Evolutionary conservation across 37 sponge, comb jelly and placozoan genomes (phyloP).

Genomic region (Amphimedon queenslandica): DNA sequence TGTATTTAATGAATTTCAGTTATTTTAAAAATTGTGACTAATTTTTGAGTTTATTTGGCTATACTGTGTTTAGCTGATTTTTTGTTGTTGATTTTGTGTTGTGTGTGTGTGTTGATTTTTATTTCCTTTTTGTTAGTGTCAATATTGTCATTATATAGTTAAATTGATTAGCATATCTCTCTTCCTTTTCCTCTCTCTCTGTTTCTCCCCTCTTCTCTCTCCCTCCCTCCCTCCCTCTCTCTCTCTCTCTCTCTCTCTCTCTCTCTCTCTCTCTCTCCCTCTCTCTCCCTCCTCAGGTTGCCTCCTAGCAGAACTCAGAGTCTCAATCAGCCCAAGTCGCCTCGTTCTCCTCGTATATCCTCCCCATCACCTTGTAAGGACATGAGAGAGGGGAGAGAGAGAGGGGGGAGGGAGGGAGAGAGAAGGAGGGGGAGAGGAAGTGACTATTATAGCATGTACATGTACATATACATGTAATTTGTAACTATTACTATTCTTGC

Average conservation of each 20-base stretch:
- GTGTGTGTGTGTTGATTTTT: constrained; percentile 11
- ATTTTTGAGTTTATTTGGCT: no score
- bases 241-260: constrained; percentile 40
- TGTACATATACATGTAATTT: neutral
- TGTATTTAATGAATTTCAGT: neutral
- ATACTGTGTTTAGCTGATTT: no score
- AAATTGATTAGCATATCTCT: neutral
- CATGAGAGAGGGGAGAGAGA: no score
- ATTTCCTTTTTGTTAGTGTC: constrained; percentile 1
- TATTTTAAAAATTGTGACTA: no score
- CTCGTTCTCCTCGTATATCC: neutral
- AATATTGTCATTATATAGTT: neutral
- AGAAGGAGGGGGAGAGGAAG: no score
- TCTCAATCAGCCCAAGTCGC: constrained; percentile 6
- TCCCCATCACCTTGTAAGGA: neutral
- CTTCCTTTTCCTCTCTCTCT: neutral
- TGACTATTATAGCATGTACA: no score
- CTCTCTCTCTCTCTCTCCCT: constrained; percentile 18
- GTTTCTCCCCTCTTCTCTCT: neutral
- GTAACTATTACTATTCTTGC: neutral
- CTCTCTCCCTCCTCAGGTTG: constrained; percentile 4
- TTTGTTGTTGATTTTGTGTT: no score
- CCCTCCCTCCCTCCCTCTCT: constrained; percentile 14
- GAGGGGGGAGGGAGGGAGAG: no score
- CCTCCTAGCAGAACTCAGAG: constrained; percentile 5